A percentile compares a stretch with the other conserved stretches of the same genome.
phyloP scores from a whole-genome alignment of 1,140 invertebrate species.

The Ladona fulva region DNA sequence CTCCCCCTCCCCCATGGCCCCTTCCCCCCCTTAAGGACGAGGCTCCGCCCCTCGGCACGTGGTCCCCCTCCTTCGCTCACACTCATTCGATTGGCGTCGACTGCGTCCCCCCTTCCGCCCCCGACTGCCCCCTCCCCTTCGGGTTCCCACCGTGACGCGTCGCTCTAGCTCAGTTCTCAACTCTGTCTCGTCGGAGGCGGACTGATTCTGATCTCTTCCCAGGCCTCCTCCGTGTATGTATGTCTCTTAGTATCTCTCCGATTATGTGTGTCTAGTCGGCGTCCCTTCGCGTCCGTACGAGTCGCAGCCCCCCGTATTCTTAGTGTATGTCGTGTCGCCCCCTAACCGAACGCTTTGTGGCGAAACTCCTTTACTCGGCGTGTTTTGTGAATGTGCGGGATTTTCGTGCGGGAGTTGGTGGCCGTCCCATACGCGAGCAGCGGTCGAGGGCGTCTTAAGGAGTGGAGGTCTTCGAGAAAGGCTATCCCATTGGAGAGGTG shows the following conservation, averaged over 20 bases:
- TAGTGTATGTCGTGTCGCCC: background rate
- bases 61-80: background rate
- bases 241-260: background rate
- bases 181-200: background rate
- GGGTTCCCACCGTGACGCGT: background rate
- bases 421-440: background rate
- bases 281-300: background rate
- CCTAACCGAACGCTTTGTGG: background rate
- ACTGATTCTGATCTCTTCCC: background rate
- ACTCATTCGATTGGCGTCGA: background rate
- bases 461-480: background rate
- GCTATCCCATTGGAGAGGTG: background rate
- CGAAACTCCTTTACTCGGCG: background rate
- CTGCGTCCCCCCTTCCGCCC: background rate
- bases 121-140: background rate
- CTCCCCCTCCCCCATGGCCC: background rate
- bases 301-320: background rate
- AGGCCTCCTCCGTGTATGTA: background rate
- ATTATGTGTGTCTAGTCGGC: background rate
- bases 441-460: background rate
- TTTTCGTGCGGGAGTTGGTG: background rate
- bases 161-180: background rate
- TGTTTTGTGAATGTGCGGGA: constrained; percentile 4
- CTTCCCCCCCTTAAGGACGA: background rate
- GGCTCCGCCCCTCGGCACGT: background rate